Evolutionary conservation across 2,888 invertebrate genomes (phyloP), one percentile per base, ranked within the genome.

Genomic region (Megalurothrips usitatus): DNA sequence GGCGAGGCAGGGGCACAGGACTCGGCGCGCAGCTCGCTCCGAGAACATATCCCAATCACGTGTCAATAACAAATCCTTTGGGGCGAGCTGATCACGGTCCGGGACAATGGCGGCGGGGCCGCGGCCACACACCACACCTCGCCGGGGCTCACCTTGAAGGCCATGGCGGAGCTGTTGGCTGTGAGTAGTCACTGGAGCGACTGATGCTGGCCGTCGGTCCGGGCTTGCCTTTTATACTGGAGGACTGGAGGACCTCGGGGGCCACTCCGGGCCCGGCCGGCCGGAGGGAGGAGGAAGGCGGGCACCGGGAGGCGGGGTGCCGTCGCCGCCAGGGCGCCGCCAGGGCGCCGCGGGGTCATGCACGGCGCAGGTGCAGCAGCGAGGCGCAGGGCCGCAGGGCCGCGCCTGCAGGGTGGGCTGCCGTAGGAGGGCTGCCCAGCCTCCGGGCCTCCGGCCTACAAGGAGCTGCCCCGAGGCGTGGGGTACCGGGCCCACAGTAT

Each of bases 141-240:
- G 58, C 12, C 14, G 6, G 58, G 58, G 12, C 68, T 26, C 68
- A 75, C 68, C 68, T 75, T 75, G 68, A 75, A 75, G 23, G 68
- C 68, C 68, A 75, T 75, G 68, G 68, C 26, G 68, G 12, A 23
- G 68, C 23, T 26, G 68, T 23, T 75, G 68, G 23, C 6, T 19
- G 68, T 75, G 68, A 75, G 68, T 75, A 75, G 68, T 75, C 68
- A 75, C 68, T 75, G 68, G 68, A 8, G 68, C 68, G 68, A 75
- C 68, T 75, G 68, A 75, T 75, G 68, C 68, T 75, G 68, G 9
- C 12, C 12, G n/a, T 10, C 12, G 68, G 68, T 10, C 26, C 68
- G 68, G 11, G 23, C 23, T 6, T n/a, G 23, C 23, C 68, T 75
- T 75, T 26, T 75, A 75, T 75, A 75, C 34, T 6, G 34, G 34